Evolutionary conservation across 2,888 invertebrate species (phyloP).

Genomic region (Chymomyza fuscimana): DNA sequence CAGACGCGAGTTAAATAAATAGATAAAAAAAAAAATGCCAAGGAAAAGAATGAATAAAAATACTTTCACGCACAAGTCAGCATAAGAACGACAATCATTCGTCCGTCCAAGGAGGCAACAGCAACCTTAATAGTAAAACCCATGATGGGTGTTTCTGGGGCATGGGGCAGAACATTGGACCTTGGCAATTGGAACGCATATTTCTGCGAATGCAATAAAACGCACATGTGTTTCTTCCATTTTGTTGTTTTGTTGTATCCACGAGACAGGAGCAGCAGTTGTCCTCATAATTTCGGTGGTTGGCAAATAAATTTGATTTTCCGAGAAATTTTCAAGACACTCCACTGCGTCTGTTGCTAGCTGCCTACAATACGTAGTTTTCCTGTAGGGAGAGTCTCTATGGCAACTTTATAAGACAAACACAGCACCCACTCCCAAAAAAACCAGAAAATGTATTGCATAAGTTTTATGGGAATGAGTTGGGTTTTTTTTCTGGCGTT

Average conservation of each 20-base stretch:
- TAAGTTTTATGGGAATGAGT: neutral
- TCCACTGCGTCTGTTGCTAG: neutral
- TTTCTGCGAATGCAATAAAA: conserved; percentile 63
- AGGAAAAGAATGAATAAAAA: conserved; percentile 67
- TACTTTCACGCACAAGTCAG: conserved; percentile 65
- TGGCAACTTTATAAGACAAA: neutral
- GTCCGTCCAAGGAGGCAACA: conserved; percentile 47
- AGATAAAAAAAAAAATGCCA: conserved; percentile 49
- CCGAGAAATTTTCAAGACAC: conserved; percentile 54
- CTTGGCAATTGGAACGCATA: conserved; percentile 56
- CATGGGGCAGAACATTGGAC: conserved; percentile 9
- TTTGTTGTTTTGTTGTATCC: neutral
- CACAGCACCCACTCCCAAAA: neutral
- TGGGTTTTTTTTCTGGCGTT: neutral
- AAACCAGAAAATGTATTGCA: neutral
- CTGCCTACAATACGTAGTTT: neutral
- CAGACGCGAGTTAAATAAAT: conserved; percentile 51
- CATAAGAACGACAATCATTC: conserved; percentile 40
- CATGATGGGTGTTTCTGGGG: conserved; percentile 19
- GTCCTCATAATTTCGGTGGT: conserved; percentile 65
- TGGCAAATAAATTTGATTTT: conserved; percentile 71
- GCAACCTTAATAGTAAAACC: conserved; percentile 64
- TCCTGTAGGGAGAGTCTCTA: neutral
- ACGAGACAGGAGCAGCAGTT: conserved; percentile 3
- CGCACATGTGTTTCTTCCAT: conserved; percentile 59